Evolutionary conservation across 2,113 vertebrate genomes (phyloP).

Genomic region (Gymnorhina tibicen): DNA sequence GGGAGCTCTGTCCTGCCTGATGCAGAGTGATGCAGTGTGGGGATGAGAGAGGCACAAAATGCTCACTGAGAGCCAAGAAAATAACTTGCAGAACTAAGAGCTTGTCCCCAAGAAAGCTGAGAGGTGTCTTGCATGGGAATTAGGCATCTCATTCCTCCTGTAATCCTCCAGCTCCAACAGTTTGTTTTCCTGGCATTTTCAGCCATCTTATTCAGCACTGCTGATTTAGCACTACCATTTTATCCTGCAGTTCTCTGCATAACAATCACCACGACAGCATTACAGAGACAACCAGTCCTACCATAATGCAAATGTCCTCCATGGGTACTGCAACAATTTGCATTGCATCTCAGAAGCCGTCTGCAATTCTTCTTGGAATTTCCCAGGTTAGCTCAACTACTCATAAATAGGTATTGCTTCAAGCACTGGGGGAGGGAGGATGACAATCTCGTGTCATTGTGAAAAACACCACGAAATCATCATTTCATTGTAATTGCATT

Average conservation of each 20-base stretch:
- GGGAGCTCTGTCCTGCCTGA: neutral
- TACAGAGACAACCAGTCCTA: neutral
- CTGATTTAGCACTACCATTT: slow-evolving; percentile 27
- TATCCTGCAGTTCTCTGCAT: slow-evolving; percentile 2
- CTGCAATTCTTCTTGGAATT: neutral
- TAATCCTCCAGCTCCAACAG: neutral
- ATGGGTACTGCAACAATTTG: neutral
- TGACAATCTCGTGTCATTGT: neutral
- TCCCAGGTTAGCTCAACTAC: neutral
- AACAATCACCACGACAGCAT: neutral
- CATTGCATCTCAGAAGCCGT: neutral
- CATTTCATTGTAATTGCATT: neutral
- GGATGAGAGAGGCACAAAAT: neutral
- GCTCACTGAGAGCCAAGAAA: neutral
- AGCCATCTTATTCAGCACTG: neutral
- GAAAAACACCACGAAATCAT: neutral
- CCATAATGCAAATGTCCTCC: neutral
- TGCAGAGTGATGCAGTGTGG: accelerated
- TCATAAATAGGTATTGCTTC: neutral
- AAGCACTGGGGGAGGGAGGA: neutral
- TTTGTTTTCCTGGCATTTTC: neutral
- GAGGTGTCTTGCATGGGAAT: neutral
- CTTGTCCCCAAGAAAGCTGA: neutral
- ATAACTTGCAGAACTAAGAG: neutral
- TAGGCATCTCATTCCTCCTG: neutral